Evolutionary conservation across 2,113 vertebrate species (phyloP).

Genomic region (Dissostichus mawsoni): DNA sequence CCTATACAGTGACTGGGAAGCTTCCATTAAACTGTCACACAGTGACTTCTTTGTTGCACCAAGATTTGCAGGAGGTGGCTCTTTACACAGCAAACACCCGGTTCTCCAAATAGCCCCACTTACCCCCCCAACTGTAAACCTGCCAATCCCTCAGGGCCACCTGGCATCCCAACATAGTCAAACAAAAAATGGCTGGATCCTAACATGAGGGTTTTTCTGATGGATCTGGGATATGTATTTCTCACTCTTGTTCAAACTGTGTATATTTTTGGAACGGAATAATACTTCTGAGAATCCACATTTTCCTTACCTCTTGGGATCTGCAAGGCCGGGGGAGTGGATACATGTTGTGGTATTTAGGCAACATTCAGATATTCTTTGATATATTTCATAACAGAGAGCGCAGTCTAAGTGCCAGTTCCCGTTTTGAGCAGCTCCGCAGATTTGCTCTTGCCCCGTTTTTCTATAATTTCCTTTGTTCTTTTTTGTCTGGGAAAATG

Average conservation of each 20-base stretch:
- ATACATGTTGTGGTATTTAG: constrained; percentile 69
- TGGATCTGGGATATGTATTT: constrained; percentile 75
- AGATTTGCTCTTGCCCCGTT: constrained; percentile 50
- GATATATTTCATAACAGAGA: constrained; percentile 68
- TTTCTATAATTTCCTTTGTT: constrained; percentile 52
- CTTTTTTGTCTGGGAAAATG: constrained; percentile 65
- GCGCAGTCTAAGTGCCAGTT: constrained; percentile 51
- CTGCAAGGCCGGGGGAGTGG: constrained; percentile 6
- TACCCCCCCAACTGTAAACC: constrained; percentile 57
- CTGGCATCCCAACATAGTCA: constrained; percentile 55
- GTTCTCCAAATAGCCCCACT: constrained; percentile 23
- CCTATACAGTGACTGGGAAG: constrained; percentile 65
- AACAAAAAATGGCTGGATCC: constrained; percentile 57
- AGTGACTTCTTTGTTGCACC: constrained; percentile 78
- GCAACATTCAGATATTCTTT: constrained; percentile 67
- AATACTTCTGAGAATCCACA: constrained; percentile 68
- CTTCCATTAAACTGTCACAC: constrained; percentile 75
- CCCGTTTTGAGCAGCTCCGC: constrained; percentile 17
- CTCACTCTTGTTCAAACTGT: constrained; percentile 60
- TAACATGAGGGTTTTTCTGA: constrained; percentile 55
- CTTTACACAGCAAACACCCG: constrained; percentile 64
- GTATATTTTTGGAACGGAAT: constrained; percentile 58
- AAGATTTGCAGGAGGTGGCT: constrained; percentile 63
- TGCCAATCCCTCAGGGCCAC: constrained; percentile 57
- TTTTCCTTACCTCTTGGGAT: constrained; percentile 62